phyloP scores from a whole-genome alignment of 37 sponge, comb jelly and placozoan species.

The Mnemiopsis leidyi region DNA sequence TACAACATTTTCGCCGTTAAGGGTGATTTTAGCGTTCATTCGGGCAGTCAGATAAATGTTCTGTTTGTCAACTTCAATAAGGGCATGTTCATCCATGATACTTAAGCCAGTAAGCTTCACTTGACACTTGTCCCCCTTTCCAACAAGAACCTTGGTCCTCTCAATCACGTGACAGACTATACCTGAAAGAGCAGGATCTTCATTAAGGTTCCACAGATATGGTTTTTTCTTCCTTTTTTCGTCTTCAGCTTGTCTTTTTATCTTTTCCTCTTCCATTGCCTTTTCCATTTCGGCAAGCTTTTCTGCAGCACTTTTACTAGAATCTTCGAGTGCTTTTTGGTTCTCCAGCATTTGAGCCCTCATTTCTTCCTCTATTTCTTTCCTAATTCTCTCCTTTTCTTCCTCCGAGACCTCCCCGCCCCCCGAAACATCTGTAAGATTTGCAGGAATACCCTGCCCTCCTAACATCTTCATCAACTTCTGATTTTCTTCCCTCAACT shows the following conservation, averaged over 20 bases:
- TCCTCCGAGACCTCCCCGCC: conserved; percentile 1
- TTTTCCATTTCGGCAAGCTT: conserved; percentile 67
- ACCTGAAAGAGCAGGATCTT: conserved; percentile 79
- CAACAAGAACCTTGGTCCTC: conserved; percentile 41
- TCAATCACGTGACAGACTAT: conserved; percentile 70
- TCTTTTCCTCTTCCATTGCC: conserved; percentile 65
- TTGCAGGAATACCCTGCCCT: not conserved
- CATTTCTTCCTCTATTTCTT: conserved; percentile 73
- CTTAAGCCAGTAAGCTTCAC: conserved; percentile 68
- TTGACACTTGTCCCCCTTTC: conserved; percentile 26
- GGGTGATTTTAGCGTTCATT: conserved; percentile 67
- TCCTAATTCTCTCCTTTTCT: conserved; percentile 68
- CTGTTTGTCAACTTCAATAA: conserved; percentile 65
- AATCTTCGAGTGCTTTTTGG: conserved; percentile 71
- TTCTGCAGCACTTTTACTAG: conserved; percentile 71
- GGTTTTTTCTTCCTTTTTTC: conserved; percentile 70
- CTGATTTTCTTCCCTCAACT: conserved; percentile 78
- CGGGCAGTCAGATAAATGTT: conserved; percentile 40
- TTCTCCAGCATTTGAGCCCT: conserved; percentile 67
- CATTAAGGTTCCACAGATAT: conserved; percentile 80
- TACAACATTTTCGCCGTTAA: conserved; percentile 70
- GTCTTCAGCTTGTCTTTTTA: not conserved
- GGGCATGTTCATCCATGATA: conserved; percentile 71
- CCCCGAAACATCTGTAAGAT: not conserved
- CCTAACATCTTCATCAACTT: conserved; percentile 68